These are phyloP conservation scores for Myzus persicae DNA, from an alignment of 1,140 invertebrate species.

Conservation along the genomic window DNA sequence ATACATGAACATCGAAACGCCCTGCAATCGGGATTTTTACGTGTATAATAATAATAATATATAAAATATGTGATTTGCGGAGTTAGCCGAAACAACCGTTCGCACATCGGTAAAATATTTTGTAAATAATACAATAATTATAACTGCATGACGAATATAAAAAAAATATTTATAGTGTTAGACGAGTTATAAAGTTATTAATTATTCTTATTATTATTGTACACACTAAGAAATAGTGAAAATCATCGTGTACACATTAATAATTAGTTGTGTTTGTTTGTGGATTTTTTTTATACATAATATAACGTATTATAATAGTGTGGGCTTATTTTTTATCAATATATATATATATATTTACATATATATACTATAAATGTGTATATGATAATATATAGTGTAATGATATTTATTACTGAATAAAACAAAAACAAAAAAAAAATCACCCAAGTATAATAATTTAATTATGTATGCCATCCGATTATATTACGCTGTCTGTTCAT, in stretches of 20 bases:
- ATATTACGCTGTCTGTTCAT: not conserved
- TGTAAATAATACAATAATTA: slow-evolving; percentile 13
- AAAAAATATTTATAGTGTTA: not conserved
- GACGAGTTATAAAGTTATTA: not conserved
- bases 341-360: not conserved
- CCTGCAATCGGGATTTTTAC: not conserved
- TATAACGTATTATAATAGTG: slow-evolving; percentile 6
- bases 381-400: slow-evolving; percentile 3
- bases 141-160: not conserved
- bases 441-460: not conserved
- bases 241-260: not conserved
- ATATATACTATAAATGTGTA: not conserved
- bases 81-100: not conserved
- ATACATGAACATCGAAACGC: not conserved
- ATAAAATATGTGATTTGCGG: not conserved
- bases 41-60: not conserved
- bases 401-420: slow-evolving; percentile 11
- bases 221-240: not conserved
- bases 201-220: not conserved
- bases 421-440: not conserved
- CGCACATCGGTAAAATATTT: not conserved
- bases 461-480: not conserved
- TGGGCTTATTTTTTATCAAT: slow-evolving; percentile 32
- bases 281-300: not conserved
- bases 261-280: slow-evolving; percentile 14